phyloP scores from a whole-genome alignment of 1,140 invertebrate genomes.

The Hypsibius dujardini region DNA sequence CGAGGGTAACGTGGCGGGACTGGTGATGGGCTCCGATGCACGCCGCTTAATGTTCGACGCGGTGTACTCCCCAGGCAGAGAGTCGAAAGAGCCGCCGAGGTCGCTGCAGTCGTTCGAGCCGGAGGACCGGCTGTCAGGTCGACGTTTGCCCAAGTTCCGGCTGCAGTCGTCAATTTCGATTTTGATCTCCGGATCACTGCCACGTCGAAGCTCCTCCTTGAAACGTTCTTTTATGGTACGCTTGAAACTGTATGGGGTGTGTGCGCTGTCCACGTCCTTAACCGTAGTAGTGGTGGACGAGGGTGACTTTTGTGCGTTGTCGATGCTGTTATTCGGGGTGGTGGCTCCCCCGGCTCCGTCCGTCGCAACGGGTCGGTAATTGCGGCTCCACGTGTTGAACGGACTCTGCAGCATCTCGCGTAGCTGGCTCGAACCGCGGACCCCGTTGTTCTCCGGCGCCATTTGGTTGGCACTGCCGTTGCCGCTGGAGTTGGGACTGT shows the following conservation, averaged over 20 bases:
- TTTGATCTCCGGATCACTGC: slow-evolving; percentile 9
- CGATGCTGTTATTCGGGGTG: background rate
- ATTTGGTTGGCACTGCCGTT: background rate
- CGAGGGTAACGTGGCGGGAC: slow-evolving; percentile 22
- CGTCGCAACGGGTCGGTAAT: background rate
- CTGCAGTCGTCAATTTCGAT: background rate
- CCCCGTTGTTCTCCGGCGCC: background rate
- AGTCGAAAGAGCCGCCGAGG: slow-evolving; percentile 2
- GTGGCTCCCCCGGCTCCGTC: background rate
- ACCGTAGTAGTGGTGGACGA: slow-evolving; percentile 13
- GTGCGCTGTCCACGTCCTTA: background rate
- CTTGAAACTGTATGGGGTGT: slow-evolving; percentile 10
- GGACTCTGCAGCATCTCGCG: slow-evolving; percentile 26
- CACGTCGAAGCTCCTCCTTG: background rate
- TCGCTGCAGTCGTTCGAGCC: slow-evolving; percentile 7
- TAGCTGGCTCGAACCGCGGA: slow-evolving; percentile 23
- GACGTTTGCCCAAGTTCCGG: background rate
- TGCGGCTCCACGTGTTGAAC: slow-evolving; percentile 9
- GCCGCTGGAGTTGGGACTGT: slow-evolving; percentile 14
- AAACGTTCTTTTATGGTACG: slow-evolving; percentile 14
- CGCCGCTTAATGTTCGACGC: background rate
- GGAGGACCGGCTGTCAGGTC: slow-evolving; percentile 3
- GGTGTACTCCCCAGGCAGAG: background rate
- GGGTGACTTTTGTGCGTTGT: background rate
- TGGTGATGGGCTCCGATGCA: background rate